Evolutionary conservation across 2,888 invertebrate species (phyloP), one percentile per base, ranked within the genome.

Genomic region (Macaria notata): DNA sequence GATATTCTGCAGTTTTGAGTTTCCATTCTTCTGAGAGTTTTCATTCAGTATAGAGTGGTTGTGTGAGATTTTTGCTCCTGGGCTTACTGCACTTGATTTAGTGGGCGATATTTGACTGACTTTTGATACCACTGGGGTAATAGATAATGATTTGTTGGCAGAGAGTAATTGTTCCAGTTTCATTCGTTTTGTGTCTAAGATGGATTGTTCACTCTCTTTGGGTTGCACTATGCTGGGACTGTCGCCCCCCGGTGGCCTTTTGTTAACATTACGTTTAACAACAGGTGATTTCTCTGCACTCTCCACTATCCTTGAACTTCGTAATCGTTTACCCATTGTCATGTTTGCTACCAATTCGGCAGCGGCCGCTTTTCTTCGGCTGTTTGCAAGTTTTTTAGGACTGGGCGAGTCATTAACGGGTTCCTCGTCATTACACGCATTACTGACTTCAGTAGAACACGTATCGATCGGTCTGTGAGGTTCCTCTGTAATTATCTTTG

Each of bases 401-500:
- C 71, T 78, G 69, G 68, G 72, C 62, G 75, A 79, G 57, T 87
- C 86, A 74, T 80, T 82, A 8, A 74, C 54, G 50, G 70, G 64
- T 66, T 81, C 81, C 70, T 78, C 74, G 75, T 77, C 76, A 72
- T 83, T 84, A 63, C 72, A 53, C n/a, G 9, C 36, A n/a, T 30
- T 41, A 46, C 36, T 66, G 65, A 68, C 73, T 39, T 70, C 72
- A 60, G 72, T 72, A 62, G 78, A 62, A 56, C 69, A 6, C 4
- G 7, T 66, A 33, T 83, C 84, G 54, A 46, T 54, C 31, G 78
- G 69, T 65, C 74, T 79, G 60, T 78, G 81, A 7, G 70, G 54
- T 45, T 90, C 89, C 76, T 92, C 92, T 57, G 90, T 90, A 54
- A 92, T 83, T 61, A 91, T 87, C 83, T 92, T 87, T 44, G 92